Evolutionary conservation across 2,113 vertebrate species (phyloP).

Genomic region (Hystrix cristata): DNA sequence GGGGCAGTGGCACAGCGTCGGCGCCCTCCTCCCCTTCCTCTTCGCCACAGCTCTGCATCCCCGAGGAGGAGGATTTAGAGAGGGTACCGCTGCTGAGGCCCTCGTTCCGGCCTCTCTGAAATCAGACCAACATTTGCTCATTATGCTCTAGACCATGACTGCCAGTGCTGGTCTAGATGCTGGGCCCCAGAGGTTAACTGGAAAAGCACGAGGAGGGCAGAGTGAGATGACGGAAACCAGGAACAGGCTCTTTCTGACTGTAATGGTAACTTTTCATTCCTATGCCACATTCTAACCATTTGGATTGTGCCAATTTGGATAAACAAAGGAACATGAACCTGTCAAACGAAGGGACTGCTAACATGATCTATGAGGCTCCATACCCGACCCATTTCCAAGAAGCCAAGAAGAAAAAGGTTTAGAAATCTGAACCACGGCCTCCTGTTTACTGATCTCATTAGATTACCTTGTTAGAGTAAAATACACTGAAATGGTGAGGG

Average conservation of each 20-base stretch:
- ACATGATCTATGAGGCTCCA: not conserved
- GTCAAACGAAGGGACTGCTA: not conserved
- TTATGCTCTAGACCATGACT: not conserved
- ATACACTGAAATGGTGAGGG: not conserved
- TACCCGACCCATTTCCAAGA: not conserved
- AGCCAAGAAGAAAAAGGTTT: not conserved
- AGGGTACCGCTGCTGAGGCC: slow-evolving; percentile 98
- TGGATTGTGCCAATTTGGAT: not conserved
- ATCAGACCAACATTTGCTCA: not conserved
- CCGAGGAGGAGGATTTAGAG: slow-evolving; percentile 98
- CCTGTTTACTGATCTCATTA: not conserved
- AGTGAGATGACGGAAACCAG: not conserved
- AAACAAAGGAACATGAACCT: fast-evolving
- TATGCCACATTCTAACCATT: not conserved
- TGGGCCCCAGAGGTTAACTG: not conserved
- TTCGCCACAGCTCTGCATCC: slow-evolving; percentile 99
- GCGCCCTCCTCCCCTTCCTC: slow-evolving; percentile 98
- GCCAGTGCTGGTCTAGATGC: fast-evolving
- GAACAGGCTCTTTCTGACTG: not conserved
- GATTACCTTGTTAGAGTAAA: not conserved
- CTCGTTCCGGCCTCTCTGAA: slow-evolving; percentile 97
- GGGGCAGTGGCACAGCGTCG: slow-evolving; percentile 95
- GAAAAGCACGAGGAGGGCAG: not conserved
- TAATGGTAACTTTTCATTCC: not conserved
- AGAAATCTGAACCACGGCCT: not conserved